Base-by-base conservation (phyloP, 2,888 invertebrate species). In the Melinaea menophilus region DNA sequence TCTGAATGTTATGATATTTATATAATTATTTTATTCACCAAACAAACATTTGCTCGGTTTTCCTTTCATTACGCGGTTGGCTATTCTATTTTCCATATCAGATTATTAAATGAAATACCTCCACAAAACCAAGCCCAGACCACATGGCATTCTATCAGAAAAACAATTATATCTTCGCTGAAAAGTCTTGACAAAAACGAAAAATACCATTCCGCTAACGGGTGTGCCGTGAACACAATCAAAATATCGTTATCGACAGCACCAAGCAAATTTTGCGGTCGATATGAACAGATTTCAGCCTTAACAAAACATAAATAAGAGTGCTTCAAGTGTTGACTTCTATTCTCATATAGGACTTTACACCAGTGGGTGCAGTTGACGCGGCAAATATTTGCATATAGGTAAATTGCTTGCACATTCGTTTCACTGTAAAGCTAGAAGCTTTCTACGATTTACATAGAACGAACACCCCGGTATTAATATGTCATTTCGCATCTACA, bases 301-400 rank as follows among this genome's bases (percentile, higher is more conserved):
- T 46, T 65, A 61, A 66, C 63, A 51, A 22, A 45, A 22, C 58
- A 33, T 11, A 41, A 55, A 57, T 35, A 60, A 35, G 47, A 51
- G 31, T 31, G 31, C 34, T 47, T 58, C 56, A 54, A 56, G 37
- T 54, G 62, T 11, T 37, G 34, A 2, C 47, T 33, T 47, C 34
- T 9, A 47, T 22, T 41, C 13, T 22, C 46, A 46, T 55, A 35
- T 46, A 46, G 56, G 54, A 37, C 34, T 60, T 60, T 46, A 61
- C 56, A 55, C 46, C 35, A 55, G 35, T 35, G 41, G 51, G 51
- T 51, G 51, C 59, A 67, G 62, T 57, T 61, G 64, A 63, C 61
- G 65, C 63, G 63, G 72, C 72, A 76, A 79, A 80, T 78, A 79
- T 79, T 80, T 76, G 75, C 71, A 59, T 69, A 55, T 71, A 69